Evolutionary conservation across 2,113 vertebrate species (phyloP).

Genomic region (Oncorhynchus gorbuscha): DNA sequence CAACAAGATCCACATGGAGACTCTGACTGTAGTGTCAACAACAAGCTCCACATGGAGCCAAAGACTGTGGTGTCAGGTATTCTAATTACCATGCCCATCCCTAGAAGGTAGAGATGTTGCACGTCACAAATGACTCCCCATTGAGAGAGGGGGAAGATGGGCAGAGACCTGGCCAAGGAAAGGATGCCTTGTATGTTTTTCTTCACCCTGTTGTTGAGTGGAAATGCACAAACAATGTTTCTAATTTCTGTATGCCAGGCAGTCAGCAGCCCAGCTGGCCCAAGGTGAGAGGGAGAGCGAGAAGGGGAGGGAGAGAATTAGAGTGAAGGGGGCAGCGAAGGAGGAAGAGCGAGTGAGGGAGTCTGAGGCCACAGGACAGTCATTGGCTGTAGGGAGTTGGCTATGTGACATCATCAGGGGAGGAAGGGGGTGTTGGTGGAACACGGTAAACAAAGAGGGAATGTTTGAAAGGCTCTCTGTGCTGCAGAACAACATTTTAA

Average conservation of each 20-base stretch:
- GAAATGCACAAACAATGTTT: slow-evolving; percentile 56
- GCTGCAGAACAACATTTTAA: slow-evolving; percentile 56
- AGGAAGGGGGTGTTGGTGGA: slow-evolving; percentile 51
- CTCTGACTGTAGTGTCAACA: too few species aligned
- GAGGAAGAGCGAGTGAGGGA: slow-evolving; percentile 7
- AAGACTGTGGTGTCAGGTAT: too few species aligned
- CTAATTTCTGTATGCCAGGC: slow-evolving; percentile 33
- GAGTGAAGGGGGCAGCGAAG: slow-evolving; percentile 2
- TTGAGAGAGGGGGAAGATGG: neutral
- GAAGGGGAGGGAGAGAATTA: slow-evolving; percentile 4
- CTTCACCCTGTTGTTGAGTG: slow-evolving; percentile 45
- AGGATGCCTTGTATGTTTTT: slow-evolving; percentile 36
- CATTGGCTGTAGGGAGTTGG: slow-evolving; percentile 43
- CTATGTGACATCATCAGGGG: slow-evolving; percentile 65
- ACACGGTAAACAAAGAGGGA: slow-evolving; percentile 73
- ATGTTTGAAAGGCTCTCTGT: slow-evolving; percentile 59
- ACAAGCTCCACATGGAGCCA: too few species aligned
- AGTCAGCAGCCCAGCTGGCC: slow-evolving; percentile 42
- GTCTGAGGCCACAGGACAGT: slow-evolving; percentile 16
- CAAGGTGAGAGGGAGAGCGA: slow-evolving; percentile 1
- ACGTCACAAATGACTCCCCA: slow-evolving; percentile 28
- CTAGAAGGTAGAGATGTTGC: slow-evolving; percentile 20
- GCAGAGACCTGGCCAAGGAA: slow-evolving; percentile 25
- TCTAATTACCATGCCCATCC: too few species aligned
- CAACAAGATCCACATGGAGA: too few species aligned